Conservation (phyloP, 2,113 vertebrate species). For the Protomyctophum bolini region DNA sequence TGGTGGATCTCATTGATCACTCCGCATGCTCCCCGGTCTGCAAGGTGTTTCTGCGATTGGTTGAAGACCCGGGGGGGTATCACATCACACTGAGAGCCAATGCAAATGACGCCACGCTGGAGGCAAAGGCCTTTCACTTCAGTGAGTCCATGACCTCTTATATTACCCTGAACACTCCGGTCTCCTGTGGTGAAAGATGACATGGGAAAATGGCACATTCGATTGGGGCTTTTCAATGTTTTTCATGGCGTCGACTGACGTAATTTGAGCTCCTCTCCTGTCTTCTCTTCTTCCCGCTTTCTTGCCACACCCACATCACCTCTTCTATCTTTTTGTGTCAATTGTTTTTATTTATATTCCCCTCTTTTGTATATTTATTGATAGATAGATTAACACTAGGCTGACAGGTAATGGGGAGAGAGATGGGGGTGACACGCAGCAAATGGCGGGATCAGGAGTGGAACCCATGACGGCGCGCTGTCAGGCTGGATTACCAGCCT, state of each 20-base stretch:
- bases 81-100: constrained; percentile 76
- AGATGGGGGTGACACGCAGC: no score
- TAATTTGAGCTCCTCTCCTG: not conserved
- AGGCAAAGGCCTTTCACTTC: constrained; percentile 77
- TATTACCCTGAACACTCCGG: not conserved
- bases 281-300: not conserved
- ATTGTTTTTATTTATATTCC: constrained; percentile 24
- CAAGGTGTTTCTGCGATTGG: constrained; percentile 58
- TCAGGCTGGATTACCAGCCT: no score
- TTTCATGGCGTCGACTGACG: no score
- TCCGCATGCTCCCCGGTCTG: constrained; percentile 68
- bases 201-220: not conserved
- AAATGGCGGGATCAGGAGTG: no score
- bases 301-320: no score
- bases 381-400: no score
- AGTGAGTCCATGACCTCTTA: constrained; percentile 62
- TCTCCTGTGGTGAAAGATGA: constrained; percentile 24
- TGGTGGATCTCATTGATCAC: constrained; percentile 46
- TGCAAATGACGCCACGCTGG: constrained; percentile 69
- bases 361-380: constrained; percentile 9
- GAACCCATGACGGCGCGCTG: no score
- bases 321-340: constrained; percentile 1
- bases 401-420: no score
- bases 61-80: constrained; percentile 77
- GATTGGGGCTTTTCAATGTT: not conserved